These are phyloP conservation scores for Ahaetulla prasina DNA, from an alignment of 2,113 vertebrate genomes.

Conservation along the genomic window DNA sequence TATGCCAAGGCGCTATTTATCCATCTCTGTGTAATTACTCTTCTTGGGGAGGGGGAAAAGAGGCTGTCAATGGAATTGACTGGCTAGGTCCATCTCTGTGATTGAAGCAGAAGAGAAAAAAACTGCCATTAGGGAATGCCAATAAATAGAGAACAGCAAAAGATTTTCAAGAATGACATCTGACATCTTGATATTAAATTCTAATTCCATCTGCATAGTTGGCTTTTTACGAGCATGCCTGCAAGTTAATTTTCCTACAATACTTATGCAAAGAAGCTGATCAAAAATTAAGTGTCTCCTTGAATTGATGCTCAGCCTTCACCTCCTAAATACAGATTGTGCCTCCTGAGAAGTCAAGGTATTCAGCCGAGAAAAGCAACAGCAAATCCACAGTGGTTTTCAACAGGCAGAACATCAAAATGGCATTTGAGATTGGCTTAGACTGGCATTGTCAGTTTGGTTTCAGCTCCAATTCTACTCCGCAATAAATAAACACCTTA, in stretches of 20 bases:
- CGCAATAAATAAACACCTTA: not conserved
- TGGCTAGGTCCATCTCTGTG: conserved; percentile 40
- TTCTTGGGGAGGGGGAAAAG: not conserved
- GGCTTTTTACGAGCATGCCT: not conserved
- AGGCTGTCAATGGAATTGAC: not conserved
- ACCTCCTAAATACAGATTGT: not conserved
- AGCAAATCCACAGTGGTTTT: not conserved
- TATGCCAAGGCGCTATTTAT: conserved; percentile 11
- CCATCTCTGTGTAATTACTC: conserved; percentile 9
- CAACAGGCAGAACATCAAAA: not conserved
- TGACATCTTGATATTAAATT: not conserved
- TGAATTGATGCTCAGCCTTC: not conserved
- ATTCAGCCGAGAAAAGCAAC: not conserved
- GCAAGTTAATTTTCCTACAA: conserved; percentile 13
- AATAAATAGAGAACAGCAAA: not conserved
- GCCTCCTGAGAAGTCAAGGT: not conserved
- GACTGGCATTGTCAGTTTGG: not conserved
- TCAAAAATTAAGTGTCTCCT: conserved; percentile 13
- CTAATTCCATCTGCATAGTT: conserved; percentile 20
- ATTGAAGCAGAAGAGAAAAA: conserved; percentile 17
- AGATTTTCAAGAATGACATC: not conserved
- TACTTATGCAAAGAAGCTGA: conserved; percentile 17
- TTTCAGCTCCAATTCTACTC: not conserved
- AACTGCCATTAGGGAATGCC: not conserved
- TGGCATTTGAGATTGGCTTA: not conserved